Percentiles rank a stretch among this genome's conserved stretches.
Conservation (phyloP, 2,888 invertebrate species). For the Vesta saturnalis region DNA sequence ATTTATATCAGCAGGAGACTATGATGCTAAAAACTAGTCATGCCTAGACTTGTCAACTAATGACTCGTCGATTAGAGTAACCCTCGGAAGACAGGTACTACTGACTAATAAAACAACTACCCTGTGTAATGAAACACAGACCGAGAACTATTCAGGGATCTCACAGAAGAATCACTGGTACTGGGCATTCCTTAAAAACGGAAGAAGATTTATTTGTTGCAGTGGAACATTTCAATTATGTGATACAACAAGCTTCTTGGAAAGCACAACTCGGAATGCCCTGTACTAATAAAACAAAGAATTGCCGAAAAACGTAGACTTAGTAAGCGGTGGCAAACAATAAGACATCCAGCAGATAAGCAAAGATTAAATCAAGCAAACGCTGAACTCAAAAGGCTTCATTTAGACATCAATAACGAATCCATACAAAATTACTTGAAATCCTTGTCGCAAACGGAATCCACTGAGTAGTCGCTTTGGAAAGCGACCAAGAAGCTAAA, state of each 20-base stretch:
- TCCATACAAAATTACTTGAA: conserved; percentile 3
- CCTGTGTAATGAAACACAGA: conserved; percentile 11
- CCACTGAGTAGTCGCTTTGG: conserved; percentile 4
- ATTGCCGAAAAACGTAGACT: not conserved
- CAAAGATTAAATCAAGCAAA: conserved; percentile 12
- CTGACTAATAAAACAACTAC: conserved; percentile 5
- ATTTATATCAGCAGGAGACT: too few relatives aligned
- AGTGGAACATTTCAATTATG: too few relatives aligned
- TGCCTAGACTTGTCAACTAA: too few relatives aligned
- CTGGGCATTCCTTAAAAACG: too few relatives aligned
- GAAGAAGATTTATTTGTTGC: too few relatives aligned
- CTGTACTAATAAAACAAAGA: too few relatives aligned
- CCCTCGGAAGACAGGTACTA: conserved; percentile 6
- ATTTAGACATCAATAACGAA: conserved; percentile 7
- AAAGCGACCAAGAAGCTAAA: too few relatives aligned
- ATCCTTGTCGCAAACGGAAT: not conserved
- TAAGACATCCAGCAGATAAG: not conserved
- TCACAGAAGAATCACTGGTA: too few relatives aligned
- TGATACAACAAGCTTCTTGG: too few relatives aligned
- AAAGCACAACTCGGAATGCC: too few relatives aligned
- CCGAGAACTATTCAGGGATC: too few relatives aligned
- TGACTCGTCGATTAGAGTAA: not conserved
- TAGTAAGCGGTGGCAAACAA: not conserved
- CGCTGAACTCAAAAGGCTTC: conserved; percentile 5
- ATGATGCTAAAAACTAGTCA: too few relatives aligned